Evolutionary conservation across 1,140 invertebrate genomes (phyloP), one percentile per base, ranked within the genome.

Genomic region (Dolichoris vasculosae): DNA sequence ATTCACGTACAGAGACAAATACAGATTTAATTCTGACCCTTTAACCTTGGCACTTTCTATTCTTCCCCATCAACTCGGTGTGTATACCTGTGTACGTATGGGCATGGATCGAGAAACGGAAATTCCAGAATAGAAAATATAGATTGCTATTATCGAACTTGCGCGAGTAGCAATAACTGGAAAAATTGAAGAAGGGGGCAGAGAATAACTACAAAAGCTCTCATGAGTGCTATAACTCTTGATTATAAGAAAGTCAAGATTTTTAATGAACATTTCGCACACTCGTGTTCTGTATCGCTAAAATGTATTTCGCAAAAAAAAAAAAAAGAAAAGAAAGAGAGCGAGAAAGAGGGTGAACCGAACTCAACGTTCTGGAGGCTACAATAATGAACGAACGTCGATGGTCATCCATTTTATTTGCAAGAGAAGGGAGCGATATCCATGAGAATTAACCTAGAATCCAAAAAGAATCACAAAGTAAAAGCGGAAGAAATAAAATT

Each of bases 391-490:
- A 40, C 35, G 11, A 43, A 8, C 15, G 9, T 48, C 73, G 23
- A 76, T 30, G 43, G 26, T 1, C 7, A 8, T 55, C 51, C 23
- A 63, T 59, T 78, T 2, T 59, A 78, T 55, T 32, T 40, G 3
- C 13, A 6, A 35, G 6, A 40, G 17, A 15, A 26, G 2, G 32
- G 0, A 40, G n/a, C 32, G 30, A 30, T 69, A 63, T 55, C 26
- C 80, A n/a, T 51, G 32, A 9, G 55, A 40, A 83, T 59, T 76
- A 76, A 83, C 26, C 23, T 26, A 67, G 71, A 63, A 77, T 77
- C 35, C 71, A 64, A 46, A 78, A 51, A 43, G n/a, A 48, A 38
- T 0, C 8, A n/a, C 43, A 30, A 15, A 55, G 35, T 55, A 48
- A 35, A 35, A 17, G 9, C 3, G 43, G 35, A 43, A 75, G 35